Conservation (phyloP, 2,113 vertebrate species). For the Triplophysa rosa region DNA sequence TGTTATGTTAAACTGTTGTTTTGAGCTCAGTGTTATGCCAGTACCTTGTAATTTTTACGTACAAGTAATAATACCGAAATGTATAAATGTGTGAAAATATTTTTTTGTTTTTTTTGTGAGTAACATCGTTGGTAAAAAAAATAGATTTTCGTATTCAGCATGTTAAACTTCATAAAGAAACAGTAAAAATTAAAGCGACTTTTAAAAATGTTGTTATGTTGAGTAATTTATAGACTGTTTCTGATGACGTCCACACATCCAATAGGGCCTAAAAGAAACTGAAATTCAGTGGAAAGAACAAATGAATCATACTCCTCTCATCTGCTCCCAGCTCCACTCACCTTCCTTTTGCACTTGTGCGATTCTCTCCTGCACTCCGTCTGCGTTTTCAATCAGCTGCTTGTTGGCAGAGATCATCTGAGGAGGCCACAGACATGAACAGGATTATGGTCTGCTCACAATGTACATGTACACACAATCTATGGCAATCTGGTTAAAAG, state of each 20-base stretch:
- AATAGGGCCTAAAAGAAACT: background rate
- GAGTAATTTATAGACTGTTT: constrained; percentile 7
- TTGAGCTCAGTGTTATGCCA: no score
- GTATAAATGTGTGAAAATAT: no score
- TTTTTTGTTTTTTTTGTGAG: no score
- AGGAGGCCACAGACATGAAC: constrained; percentile 30
- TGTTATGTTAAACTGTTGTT: no score
- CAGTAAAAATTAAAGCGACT: no score
- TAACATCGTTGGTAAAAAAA: no score
- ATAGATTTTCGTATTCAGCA: no score
- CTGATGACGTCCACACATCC: background rate
- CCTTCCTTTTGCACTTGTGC: constrained; percentile 89
- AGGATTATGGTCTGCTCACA: constrained; percentile 1
- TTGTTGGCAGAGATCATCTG: constrained; percentile 94
- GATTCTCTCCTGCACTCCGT: constrained; percentile 86
- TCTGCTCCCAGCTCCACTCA: constrained; percentile 47
- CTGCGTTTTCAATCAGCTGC: constrained; percentile 88
- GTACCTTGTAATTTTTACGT: no score
- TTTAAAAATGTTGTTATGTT: background rate
- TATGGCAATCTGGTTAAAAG: background rate
- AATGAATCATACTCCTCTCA: background rate
- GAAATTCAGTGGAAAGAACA: background rate
- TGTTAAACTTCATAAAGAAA: no score
- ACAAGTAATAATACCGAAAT: no score
- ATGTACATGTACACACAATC: background rate